Percentiles rank a stretch among this genome's conserved stretches.
phyloP scores from a whole-genome alignment of 2,888 invertebrate genomes.

The Eupelmus urozonus region DNA sequence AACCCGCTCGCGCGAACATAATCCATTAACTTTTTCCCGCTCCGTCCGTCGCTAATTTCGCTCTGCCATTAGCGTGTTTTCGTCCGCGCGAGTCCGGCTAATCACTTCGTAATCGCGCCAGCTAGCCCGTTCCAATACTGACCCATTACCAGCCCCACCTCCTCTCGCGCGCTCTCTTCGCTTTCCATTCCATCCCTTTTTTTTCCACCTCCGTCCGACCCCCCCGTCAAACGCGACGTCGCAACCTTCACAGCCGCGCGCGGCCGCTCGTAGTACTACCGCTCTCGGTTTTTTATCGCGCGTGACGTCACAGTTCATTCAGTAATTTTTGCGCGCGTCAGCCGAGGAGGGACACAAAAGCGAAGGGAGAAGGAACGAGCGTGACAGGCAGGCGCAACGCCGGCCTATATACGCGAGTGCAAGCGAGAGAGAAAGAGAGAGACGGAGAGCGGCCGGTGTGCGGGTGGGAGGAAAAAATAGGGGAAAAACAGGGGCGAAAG shows the following conservation, averaged over 20 bases:
- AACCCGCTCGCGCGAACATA: no score
- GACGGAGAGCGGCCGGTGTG: slow-evolving; percentile 65
- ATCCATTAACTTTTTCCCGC: no score
- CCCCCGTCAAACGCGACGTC: not conserved
- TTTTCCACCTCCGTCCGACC: not conserved
- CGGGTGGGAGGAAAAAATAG: slow-evolving; percentile 75
- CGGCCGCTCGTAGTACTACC: slow-evolving; percentile 18
- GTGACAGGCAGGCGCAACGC: slow-evolving; percentile 64
- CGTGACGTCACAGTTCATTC: slow-evolving; percentile 77
- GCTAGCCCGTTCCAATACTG: no score
- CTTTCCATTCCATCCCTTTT: not conserved
- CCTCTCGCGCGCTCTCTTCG: not conserved
- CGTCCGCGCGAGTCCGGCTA: no score
- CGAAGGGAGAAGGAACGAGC: slow-evolving; percentile 5
- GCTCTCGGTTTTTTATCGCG: not conserved
- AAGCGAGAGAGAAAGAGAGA: slow-evolving; percentile 21
- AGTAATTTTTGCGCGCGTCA: slow-evolving; percentile 77
- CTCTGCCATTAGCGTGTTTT: no score
- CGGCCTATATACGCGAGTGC: slow-evolving; percentile 51
- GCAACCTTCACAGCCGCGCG: no score
- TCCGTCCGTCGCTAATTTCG: no score
- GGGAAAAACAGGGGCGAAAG: slow-evolving; percentile 76
- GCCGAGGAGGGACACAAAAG: slow-evolving; percentile 58
- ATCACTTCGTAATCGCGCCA: slow-evolving; percentile 10
- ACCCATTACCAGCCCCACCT: not conserved